A percentile compares a stretch with the other conserved stretches of the same genome.
Conservation (phyloP, 2,888 invertebrate genomes). For the Cremastobaeus sp. region DNA sequence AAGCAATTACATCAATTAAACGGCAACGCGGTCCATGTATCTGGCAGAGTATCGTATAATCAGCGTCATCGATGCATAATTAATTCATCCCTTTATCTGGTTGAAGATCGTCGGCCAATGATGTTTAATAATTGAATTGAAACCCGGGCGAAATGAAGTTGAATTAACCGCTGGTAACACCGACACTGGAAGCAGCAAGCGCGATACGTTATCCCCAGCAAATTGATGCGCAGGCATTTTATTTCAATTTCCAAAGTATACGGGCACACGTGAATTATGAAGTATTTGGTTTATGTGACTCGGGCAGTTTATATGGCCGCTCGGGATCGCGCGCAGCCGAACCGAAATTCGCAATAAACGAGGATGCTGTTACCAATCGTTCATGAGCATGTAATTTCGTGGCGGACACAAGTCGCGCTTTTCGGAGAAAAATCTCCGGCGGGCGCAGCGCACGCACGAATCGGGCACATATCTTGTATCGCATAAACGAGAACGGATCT, state of each 20-base stretch:
- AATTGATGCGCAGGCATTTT: slow-evolving; percentile 51
- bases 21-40: background rate
- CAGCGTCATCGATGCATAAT: slow-evolving; percentile 30
- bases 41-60: slow-evolving; percentile 4
- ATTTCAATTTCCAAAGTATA: slow-evolving; percentile 54
- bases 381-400: slow-evolving; percentile 62
- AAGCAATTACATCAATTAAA: too few relatives aligned
- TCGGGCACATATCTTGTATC: slow-evolving; percentile 58
- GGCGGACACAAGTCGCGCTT: slow-evolving; percentile 62
- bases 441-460: slow-evolving; percentile 63
- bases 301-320: slow-evolving; percentile 48
- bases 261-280: slow-evolving; percentile 57
- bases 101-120: slow-evolving; percentile 13
- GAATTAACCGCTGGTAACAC: slow-evolving; percentile 34
- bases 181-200: slow-evolving; percentile 31
- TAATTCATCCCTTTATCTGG: slow-evolving; percentile 38
- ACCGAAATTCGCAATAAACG: slow-evolving; percentile 53
- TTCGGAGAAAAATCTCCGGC: slow-evolving; percentile 59
- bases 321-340: slow-evolving; percentile 21
- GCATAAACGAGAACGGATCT: slow-evolving; percentile 67
- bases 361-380: slow-evolving; percentile 62
- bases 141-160: slow-evolving; percentile 43
- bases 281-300: slow-evolving; percentile 61
- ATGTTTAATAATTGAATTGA: slow-evolving; percentile 49
- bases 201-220: slow-evolving; percentile 42